phyloP scores from a whole-genome alignment of 2,888 invertebrate genomes.

The Brachyptera putata region DNA sequence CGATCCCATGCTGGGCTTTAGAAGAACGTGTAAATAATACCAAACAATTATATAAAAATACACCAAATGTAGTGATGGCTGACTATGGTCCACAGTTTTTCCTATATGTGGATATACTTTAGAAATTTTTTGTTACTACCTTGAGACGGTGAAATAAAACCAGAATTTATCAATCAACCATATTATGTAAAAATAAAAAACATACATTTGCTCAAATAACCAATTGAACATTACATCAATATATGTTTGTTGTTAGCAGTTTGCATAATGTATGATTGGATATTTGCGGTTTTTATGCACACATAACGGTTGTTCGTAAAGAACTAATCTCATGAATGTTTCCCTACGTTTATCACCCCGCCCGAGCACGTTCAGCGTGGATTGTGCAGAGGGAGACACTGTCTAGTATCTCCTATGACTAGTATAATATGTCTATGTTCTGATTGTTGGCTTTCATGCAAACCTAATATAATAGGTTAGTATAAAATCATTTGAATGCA shows the following conservation, averaged over 20 bases:
- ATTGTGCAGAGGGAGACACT: constrained; percentile 3
- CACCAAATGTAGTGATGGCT: not conserved
- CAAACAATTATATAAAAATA: constrained; percentile 21
- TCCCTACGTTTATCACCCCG: too few relatives aligned
- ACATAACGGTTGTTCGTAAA: not conserved
- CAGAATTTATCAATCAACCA: constrained; percentile 27
- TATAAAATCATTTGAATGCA: not conserved
- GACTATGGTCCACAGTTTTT: not conserved
- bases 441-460: constrained; percentile 7
- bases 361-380: too few relatives aligned
- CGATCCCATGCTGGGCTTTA: constrained; percentile 20
- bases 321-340: too few relatives aligned
- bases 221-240: constrained; percentile 27
- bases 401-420: too few relatives aligned
- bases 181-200: constrained; percentile 24
- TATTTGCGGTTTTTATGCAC: constrained; percentile 8
- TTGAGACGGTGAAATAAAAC: constrained; percentile 15
- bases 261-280: constrained; percentile 6
- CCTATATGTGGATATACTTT: constrained; percentile 24
- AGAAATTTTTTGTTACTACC: constrained; percentile 18
- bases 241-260: constrained; percentile 28
- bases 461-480: not conserved
- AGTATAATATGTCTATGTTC: not conserved
- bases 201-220: constrained; percentile 30
- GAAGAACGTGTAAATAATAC: constrained; percentile 24